Conservation (phyloP, 2,113 vertebrate species). For the Pseudopipra pipra region DNA sequence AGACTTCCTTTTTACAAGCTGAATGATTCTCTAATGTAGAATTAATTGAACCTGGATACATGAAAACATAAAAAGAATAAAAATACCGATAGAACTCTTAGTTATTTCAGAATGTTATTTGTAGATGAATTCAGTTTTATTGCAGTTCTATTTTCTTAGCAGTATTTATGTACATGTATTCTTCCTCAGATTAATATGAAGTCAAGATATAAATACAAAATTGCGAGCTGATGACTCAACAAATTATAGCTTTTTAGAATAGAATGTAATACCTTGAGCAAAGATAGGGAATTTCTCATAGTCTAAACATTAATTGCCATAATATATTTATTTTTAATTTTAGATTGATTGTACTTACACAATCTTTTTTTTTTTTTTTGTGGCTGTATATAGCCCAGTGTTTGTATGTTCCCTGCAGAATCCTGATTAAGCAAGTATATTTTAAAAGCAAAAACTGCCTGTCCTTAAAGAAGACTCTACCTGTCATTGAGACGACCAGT, state of each 20-base stretch:
- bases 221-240: background rate
- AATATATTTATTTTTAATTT: background rate
- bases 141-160: background rate
- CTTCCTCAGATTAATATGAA: background rate
- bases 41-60: background rate
- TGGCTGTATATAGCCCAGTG: background rate
- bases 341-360: background rate
- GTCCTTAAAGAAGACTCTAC: background rate
- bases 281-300: background rate
- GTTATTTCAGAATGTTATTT: background rate
- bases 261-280: background rate
- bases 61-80: background rate
- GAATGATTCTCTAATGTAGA: background rate
- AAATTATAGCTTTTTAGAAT: background rate
- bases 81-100: background rate
- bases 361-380: background rate
- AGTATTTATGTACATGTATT: background rate
- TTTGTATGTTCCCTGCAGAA: background rate
- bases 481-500: background rate
- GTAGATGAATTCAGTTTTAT: background rate
- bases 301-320: background rate
- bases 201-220: background rate
- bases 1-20: background rate
- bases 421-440: background rate
- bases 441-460: background rate